phyloP scores from a whole-genome alignment of 2,888 invertebrate species.

The Caenorhabditis sp. region DNA sequence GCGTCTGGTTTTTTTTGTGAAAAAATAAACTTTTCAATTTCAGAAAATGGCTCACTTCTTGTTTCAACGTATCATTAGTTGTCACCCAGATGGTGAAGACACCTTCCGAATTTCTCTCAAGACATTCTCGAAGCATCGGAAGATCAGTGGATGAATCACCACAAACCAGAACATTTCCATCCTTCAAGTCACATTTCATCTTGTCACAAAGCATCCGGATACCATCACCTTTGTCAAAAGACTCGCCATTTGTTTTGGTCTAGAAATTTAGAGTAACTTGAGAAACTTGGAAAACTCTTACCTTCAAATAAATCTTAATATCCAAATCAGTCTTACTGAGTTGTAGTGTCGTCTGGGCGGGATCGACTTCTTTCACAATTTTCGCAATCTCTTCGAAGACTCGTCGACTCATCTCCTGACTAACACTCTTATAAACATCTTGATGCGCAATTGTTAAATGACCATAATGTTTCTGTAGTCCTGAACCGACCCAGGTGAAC shows the following conservation, averaged over 20 bases:
- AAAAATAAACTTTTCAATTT: too few species aligned
- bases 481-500: conserved; percentile 69
- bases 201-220: conserved; percentile 65
- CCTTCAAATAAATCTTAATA: conserved; percentile 66
- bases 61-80: conserved; percentile 47
- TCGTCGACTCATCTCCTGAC: conserved; percentile 22
- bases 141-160: conserved; percentile 70
- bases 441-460: conserved; percentile 68
- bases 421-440: conserved; percentile 48
- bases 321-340: conserved; percentile 67
- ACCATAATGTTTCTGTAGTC: conserved; percentile 70
- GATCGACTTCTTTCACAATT: conserved; percentile 64
- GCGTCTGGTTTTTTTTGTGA: too few species aligned
- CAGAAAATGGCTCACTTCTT: conserved; percentile 54
- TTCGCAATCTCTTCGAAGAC: conserved; percentile 52
- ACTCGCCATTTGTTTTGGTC: conserved; percentile 56
- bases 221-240: conserved; percentile 70
- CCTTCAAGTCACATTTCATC: conserved; percentile 23
- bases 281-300: conserved; percentile 18
- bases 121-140: conserved; percentile 68
- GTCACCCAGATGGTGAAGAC: conserved; percentile 70
- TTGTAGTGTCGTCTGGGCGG: conserved; percentile 48
- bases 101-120: conserved; percentile 58
- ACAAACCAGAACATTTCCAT: conserved; percentile 69
- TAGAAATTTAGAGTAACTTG: conserved; percentile 28